Conservation (phyloP, 2,888 invertebrate genomes). For the Hetaerina titia region DNA sequence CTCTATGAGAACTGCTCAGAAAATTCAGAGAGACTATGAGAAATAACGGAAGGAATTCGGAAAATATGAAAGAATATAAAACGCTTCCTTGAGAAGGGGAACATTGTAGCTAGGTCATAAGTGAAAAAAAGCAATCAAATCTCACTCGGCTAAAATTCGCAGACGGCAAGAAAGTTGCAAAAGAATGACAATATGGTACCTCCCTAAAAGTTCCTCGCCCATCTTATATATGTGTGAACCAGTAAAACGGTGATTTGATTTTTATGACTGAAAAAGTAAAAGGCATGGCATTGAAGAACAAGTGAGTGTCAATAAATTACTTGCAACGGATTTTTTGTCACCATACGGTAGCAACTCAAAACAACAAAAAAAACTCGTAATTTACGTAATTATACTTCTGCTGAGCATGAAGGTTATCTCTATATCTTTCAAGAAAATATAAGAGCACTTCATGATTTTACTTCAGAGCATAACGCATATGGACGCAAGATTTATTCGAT, state of each 20-base stretch:
- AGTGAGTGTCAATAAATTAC: too few species aligned
- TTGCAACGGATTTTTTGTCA: too few species aligned
- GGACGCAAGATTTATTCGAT: too few species aligned
- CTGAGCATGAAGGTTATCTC: too few species aligned
- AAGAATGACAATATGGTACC: not conserved
- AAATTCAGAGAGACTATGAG: not conserved
- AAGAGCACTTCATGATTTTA: too few species aligned
- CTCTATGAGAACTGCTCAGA: not conserved
- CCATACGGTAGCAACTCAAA: too few species aligned
- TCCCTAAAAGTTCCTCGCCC: not conserved
- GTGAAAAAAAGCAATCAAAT: not conserved
- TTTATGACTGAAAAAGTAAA: not conserved
- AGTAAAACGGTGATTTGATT: not conserved
- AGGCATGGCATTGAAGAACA: too few species aligned
- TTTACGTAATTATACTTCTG: too few species aligned
- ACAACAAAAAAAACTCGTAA: too few species aligned
- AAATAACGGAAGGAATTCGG: not conserved
- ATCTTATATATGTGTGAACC: not conserved
- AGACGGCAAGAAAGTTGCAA: not conserved
- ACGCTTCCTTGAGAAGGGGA: not conserved
- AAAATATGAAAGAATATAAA: not conserved
- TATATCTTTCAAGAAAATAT: too few species aligned
- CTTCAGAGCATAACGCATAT: too few species aligned
- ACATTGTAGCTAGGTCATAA: not conserved
- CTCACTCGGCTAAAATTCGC: not conserved